These are phyloP conservation scores for Bombus waltoni DNA, from an alignment of 1,140 invertebrate genomes.

Conservation along the genomic window DNA sequence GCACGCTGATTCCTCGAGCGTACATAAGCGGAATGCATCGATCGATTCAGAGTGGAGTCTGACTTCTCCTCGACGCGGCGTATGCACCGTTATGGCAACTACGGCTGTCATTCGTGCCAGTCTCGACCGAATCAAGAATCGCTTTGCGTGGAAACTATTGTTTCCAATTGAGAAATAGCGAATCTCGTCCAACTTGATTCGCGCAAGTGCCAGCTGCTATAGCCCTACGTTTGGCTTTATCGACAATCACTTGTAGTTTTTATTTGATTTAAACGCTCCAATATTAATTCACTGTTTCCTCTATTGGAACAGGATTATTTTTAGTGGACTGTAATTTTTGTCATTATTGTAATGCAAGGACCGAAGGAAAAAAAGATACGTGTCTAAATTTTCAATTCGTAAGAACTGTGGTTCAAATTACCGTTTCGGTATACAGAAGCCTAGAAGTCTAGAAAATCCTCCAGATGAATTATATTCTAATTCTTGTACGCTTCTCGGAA, in stretches of 20 bases:
- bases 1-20: not conserved
- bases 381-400: not conserved
- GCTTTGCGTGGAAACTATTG: not conserved
- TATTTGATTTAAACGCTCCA: not conserved
- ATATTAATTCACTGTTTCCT: not conserved
- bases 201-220: not conserved
- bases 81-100: slow-evolving; percentile 19
- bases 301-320: not conserved
- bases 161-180: not conserved
- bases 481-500: too few species aligned
- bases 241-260: not conserved
- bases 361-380: too few species aligned
- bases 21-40: slow-evolving; percentile 31
- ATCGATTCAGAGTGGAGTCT: slow-evolving; percentile 16
- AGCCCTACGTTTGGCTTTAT: not conserved
- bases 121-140: not conserved
- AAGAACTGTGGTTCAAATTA: not conserved
- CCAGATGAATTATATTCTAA: too few species aligned
- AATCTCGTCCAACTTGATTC: not conserved
- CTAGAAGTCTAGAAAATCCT: too few species aligned
- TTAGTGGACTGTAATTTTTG: too few species aligned
- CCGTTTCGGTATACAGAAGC: too few species aligned
- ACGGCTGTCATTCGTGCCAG: not conserved
- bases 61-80: not conserved
- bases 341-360: not conserved